These are phyloP conservation scores for Cynodonichthys magdalenae DNA, from an alignment of 2,797 vertebrate genomes.

Conservation along the genomic window DNA sequence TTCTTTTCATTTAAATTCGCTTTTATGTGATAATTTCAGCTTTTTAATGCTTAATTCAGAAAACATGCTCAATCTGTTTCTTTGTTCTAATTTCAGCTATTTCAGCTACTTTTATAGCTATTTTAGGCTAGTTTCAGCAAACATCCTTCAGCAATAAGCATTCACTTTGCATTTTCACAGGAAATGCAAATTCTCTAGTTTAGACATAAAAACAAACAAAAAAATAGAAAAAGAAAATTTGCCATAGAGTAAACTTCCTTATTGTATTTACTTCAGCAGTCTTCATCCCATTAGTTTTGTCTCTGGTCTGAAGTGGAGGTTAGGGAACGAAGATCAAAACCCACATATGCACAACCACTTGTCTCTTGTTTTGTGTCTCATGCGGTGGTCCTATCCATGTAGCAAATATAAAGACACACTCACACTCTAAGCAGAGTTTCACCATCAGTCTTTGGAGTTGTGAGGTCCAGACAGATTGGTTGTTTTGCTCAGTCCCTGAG, in stretches of 20 bases:
- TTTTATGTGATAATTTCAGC: too few relatives aligned
- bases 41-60: too few relatives aligned
- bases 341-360: neutral
- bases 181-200: too few relatives aligned
- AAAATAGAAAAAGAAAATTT: neutral
- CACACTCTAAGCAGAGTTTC: conserved; percentile 20
- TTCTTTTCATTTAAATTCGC: too few relatives aligned
- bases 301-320: neutral
- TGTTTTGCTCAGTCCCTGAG: conserved; percentile 44
- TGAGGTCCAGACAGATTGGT: conserved; percentile 61
- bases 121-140: too few relatives aligned
- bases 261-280: neutral
- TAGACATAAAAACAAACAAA: neutral
- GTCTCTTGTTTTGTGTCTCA: neutral
- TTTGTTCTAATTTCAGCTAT: too few relatives aligned
- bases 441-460: conserved; percentile 38
- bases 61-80: too few relatives aligned
- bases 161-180: too few relatives aligned
- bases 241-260: neutral
- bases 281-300: neutral
- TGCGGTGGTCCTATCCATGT: neutral
- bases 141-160: too few relatives aligned
- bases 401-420: neutral
- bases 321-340: neutral
- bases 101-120: too few relatives aligned